Percentiles rank a stretch among this genome's conserved stretches.
Evolutionary conservation across 2,888 invertebrate species (phyloP).

Genomic region (Caenorhabditis parvicauda): DNA sequence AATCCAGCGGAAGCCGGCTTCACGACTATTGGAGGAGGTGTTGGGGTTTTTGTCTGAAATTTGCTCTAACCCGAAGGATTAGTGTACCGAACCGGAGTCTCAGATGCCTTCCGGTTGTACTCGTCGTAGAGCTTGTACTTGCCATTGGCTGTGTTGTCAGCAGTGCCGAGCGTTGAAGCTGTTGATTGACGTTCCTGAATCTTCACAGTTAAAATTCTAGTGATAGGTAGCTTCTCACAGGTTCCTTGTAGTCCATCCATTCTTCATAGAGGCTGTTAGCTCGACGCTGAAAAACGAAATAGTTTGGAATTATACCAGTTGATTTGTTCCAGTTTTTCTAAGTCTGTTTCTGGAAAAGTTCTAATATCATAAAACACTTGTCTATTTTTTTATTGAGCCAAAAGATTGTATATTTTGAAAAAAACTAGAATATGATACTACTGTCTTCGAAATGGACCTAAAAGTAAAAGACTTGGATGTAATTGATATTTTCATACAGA

Average conservation of each 20-base stretch:
- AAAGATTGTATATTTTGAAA: too few relatives aligned
- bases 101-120: conserved; percentile 18
- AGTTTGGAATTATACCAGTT: too few relatives aligned
- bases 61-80: too few relatives aligned
- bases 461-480: too few relatives aligned
- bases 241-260: conserved; percentile 30
- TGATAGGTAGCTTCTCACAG: conserved; percentile 7
- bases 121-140: conserved; percentile 28
- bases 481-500: too few relatives aligned
- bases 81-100: conserved; percentile 30
- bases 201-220: background rate
- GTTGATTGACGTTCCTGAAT: conserved; percentile 5
- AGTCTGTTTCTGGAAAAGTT: too few relatives aligned
- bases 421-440: too few relatives aligned
- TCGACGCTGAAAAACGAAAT: background rate
- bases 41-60: background rate
- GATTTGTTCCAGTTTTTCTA: too few relatives aligned
- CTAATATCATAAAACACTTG: too few relatives aligned
- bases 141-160: conserved; percentile 13
- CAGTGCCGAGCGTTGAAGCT: conserved; percentile 23
- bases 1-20: background rate
- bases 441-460: too few relatives aligned
- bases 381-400: too few relatives aligned
- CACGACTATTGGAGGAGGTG: background rate
- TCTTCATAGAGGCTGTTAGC: conserved; percentile 22